A percentile compares a stretch with the other conserved stretches of the same genome.
Conservation (phyloP, 2,113 vertebrate genomes). For the Strix uralensis region DNA sequence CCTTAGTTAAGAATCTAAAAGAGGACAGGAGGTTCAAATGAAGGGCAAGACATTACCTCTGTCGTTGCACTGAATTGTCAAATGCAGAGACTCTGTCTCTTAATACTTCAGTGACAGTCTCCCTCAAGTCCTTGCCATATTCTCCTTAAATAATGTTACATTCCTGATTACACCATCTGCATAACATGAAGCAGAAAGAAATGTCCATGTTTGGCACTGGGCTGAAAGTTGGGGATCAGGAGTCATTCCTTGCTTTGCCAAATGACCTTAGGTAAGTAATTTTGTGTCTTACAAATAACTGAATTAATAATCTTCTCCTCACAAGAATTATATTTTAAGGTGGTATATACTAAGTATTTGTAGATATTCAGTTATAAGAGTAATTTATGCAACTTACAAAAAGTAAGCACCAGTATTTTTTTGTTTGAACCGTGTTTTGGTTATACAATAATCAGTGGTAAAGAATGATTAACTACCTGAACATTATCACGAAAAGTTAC, state of each 20-base stretch:
- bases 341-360: neutral
- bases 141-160: neutral
- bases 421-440: neutral
- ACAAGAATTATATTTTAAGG: neutral
- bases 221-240: neutral
- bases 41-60: neutral
- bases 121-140: neutral
- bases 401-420: neutral
- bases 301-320: neutral
- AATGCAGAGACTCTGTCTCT: neutral
- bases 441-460: neutral
- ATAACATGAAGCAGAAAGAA: neutral
- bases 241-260: neutral
- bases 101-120: neutral
- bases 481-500: neutral
- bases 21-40: neutral
- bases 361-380: neutral
- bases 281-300: neutral
- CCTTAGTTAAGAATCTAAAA: neutral
- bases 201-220: neutral
- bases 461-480: neutral
- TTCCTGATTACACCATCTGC: neutral
- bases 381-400: neutral
- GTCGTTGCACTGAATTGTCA: neutral
- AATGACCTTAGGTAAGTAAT: neutral